Percentiles rank a stretch among this genome's conserved stretches.
These are phyloP conservation scores for Heterotilapia buettikoferi DNA, from an alignment of 2,113 vertebrate genomes.

Conservation along the genomic window DNA sequence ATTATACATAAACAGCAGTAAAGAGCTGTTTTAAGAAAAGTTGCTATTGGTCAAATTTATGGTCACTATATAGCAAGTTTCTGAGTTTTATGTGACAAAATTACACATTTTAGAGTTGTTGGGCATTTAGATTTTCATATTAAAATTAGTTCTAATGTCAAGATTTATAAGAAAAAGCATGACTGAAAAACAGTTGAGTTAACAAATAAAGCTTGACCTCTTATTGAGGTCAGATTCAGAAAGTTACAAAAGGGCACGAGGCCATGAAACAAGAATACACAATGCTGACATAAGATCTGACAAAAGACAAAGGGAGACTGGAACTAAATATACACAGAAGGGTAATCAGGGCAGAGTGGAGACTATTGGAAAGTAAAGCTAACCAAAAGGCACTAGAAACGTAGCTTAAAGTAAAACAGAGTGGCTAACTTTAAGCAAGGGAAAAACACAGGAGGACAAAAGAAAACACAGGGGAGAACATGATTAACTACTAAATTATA, in stretches of 20 bases:
- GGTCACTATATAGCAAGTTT: not conserved
- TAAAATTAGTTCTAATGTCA: not conserved
- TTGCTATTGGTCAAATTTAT: not conserved
- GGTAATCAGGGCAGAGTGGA: not conserved
- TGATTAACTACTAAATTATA: not conserved
- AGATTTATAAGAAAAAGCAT: not conserved
- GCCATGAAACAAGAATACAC: not conserved
- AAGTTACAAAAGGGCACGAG: not conserved
- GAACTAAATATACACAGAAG: not conserved
- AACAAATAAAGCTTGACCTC: not conserved
- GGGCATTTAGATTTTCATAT: not conserved
- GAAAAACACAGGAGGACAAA: not conserved
- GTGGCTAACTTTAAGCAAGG: not conserved
- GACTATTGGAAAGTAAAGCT: not conserved
- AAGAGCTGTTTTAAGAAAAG: not conserved
- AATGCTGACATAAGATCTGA: not conserved
- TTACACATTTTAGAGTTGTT: not conserved
- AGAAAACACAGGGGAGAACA: not conserved
- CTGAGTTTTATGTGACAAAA: not conserved
- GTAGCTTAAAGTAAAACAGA: not conserved
- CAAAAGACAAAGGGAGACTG: not conserved
- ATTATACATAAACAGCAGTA: not conserved
- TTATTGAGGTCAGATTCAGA: not conserved
- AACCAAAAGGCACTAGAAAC: not conserved
- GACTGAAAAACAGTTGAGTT: not conserved